These are phyloP conservation scores for Phyllotis vaccarum DNA, from an alignment of 2,797 vertebrate species.

Conservation along the genomic window DNA sequence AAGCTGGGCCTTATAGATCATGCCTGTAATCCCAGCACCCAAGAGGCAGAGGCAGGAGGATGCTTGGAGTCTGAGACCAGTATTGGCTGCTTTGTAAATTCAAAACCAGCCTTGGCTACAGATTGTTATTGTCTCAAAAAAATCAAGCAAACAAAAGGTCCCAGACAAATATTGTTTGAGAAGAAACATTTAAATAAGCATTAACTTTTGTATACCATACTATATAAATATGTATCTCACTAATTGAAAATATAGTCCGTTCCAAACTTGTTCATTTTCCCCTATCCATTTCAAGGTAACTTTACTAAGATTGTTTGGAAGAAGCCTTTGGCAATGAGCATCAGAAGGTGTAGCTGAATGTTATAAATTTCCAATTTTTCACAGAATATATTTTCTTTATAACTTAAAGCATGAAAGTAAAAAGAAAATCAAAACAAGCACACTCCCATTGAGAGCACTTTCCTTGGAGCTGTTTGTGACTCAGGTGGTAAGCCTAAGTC, in stretches of 20 bases:
- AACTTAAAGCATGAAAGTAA: background rate
- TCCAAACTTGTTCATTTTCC: background rate
- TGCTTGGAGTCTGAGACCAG: background rate
- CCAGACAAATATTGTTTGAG: slow-evolving; percentile 2
- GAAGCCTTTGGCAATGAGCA: background rate
- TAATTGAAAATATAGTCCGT: background rate
- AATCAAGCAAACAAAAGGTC: background rate
- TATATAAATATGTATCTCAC: background rate
- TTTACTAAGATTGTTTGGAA: background rate
- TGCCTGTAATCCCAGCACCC: background rate
- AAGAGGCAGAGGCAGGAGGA: background rate
- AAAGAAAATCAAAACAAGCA: background rate
- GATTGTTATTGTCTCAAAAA: background rate
- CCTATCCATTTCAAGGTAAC: background rate
- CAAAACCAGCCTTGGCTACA: background rate
- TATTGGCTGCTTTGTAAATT: background rate
- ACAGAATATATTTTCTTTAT: background rate
- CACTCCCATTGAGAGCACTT: background rate
- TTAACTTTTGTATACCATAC: background rate
- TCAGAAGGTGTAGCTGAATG: background rate
- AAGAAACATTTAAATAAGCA: slow-evolving; percentile 19
- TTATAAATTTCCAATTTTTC: background rate
- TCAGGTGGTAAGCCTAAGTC: background rate
- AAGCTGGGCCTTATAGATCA: background rate
- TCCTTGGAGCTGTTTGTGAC: background rate